These are phyloP conservation scores for Okamejei kenojei DNA, from an alignment of 2,797 vertebrate species.

Conservation along the genomic window DNA sequence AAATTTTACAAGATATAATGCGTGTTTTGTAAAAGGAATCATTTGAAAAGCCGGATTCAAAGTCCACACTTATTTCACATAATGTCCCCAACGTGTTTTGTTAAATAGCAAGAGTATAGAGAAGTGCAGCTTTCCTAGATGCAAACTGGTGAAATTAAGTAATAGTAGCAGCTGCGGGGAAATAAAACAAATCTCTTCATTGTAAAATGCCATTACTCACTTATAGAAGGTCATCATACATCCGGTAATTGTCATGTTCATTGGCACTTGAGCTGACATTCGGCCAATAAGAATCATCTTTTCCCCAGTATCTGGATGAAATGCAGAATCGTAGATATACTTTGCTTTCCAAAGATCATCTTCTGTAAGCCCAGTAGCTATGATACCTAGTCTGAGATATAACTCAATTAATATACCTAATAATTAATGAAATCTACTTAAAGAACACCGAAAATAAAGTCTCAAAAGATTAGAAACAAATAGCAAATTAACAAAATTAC, in stretches of 20 bases:
- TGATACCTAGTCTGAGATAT: slow-evolving; percentile 67
- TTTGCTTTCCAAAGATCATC: slow-evolving; percentile 93
- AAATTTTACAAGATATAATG: too few relatives aligned
- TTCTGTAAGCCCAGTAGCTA: slow-evolving; percentile 79
- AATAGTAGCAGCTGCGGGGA: background rate
- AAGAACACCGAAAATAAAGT: background rate
- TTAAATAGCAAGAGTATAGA: background rate
- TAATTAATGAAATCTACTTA: background rate
- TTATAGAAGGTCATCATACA: slow-evolving; percentile 99
- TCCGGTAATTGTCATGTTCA: slow-evolving; percentile 99
- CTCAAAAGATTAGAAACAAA: background rate
- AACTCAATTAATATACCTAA: background rate
- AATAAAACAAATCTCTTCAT: background rate
- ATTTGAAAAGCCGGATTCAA: background rate
- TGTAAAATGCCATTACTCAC: slow-evolving; percentile 54
- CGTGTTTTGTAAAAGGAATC: background rate
- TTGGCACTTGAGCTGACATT: slow-evolving; percentile 96
- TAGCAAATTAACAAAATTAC: too few relatives aligned
- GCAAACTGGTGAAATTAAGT: background rate
- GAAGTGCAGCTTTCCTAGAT: background rate
- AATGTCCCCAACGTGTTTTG: background rate
- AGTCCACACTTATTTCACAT: background rate
- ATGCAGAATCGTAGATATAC: slow-evolving; percentile 91
- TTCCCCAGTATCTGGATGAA: slow-evolving; percentile 93
- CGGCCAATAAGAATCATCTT: slow-evolving; percentile 96